phyloP scores from a whole-genome alignment of 2,888 invertebrate genomes.

The Dynastes grantii region DNA sequence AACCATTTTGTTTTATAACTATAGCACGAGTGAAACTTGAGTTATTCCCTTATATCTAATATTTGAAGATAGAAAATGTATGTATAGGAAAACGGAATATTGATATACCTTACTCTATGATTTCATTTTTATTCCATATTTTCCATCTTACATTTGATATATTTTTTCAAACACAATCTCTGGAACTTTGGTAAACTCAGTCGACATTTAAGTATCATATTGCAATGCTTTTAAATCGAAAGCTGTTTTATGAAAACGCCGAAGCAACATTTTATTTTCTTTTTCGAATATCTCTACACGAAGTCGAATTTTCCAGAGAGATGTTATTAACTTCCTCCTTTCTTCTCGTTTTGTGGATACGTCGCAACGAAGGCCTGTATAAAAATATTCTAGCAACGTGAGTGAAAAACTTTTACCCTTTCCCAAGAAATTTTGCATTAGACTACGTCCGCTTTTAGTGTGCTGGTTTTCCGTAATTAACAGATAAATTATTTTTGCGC shows the following conservation, averaged over 20 bases:
- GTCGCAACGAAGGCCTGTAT: constrained; percentile 38
- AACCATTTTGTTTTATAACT: too few species aligned
- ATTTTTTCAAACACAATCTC: constrained; percentile 38
- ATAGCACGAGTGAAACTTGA: not conserved
- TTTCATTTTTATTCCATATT: constrained; percentile 34
- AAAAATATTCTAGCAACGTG: constrained; percentile 41
- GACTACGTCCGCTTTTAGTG: not conserved
- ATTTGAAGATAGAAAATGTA: constrained; percentile 14
- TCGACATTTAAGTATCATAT: constrained; percentile 46
- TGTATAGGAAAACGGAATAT: constrained; percentile 20
- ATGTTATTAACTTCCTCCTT: constrained; percentile 38
- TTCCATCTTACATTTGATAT: constrained; percentile 30
- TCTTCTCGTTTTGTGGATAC: constrained; percentile 33
- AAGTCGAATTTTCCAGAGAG: constrained; percentile 22
- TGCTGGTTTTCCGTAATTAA: constrained; percentile 15
- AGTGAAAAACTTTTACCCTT: constrained; percentile 46
- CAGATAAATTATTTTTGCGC: constrained; percentile 40
- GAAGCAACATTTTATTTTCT: constrained; percentile 28
- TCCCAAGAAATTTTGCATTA: constrained; percentile 11
- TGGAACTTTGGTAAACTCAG: constrained; percentile 42
- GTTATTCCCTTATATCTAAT: not conserved
- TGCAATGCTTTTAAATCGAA: constrained; percentile 47
- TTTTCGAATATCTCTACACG: constrained; percentile 27
- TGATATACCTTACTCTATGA: constrained; percentile 8
- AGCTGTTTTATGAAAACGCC: constrained; percentile 39